These are phyloP conservation scores for Invenusta paracnida DNA, from an alignment of 2,888 invertebrate species.

Conservation along the genomic window DNA sequence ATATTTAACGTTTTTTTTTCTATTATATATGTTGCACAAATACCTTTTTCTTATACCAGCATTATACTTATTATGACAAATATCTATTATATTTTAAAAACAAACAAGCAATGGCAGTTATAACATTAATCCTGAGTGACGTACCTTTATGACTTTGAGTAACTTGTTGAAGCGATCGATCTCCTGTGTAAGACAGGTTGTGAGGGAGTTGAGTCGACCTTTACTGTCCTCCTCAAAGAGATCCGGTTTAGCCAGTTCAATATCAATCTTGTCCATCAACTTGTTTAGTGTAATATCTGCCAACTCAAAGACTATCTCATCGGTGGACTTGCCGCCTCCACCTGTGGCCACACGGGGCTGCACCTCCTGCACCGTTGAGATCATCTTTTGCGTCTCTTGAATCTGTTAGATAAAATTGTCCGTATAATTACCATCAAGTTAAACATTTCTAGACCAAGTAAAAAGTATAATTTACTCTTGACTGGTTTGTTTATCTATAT, in stretches of 20 bases:
- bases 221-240: slow-evolving; percentile 68
- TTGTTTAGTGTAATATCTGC: slow-evolving; percentile 69
- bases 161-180: slow-evolving; percentile 62
- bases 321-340: slow-evolving; percentile 67
- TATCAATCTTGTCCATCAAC: slow-evolving; percentile 67
- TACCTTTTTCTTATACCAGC: too few relatives aligned
- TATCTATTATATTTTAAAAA: too few relatives aligned
- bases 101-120: too few relatives aligned
- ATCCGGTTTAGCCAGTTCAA: slow-evolving; percentile 66
- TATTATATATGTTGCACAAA: too few relatives aligned
- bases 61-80: too few relatives aligned
- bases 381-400: slow-evolving; percentile 72
- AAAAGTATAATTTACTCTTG: too few relatives aligned
- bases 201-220: slow-evolving; percentile 70
- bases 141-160: slow-evolving; percentile 58
- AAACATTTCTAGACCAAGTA: too few relatives aligned
- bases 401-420: slow-evolving; percentile 66
- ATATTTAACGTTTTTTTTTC: too few relatives aligned
- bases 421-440: too few relatives aligned
- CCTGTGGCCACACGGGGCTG: slow-evolving; percentile 69
- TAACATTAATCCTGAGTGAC: too few relatives aligned
- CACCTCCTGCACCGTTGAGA: slow-evolving; percentile 73
- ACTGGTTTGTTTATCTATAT: too few relatives aligned
- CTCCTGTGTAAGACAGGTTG: slow-evolving; percentile 62
- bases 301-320: slow-evolving; percentile 74